Evolutionary conservation across 2,888 invertebrate genomes (phyloP).

Genomic region (Acleris literana): DNA sequence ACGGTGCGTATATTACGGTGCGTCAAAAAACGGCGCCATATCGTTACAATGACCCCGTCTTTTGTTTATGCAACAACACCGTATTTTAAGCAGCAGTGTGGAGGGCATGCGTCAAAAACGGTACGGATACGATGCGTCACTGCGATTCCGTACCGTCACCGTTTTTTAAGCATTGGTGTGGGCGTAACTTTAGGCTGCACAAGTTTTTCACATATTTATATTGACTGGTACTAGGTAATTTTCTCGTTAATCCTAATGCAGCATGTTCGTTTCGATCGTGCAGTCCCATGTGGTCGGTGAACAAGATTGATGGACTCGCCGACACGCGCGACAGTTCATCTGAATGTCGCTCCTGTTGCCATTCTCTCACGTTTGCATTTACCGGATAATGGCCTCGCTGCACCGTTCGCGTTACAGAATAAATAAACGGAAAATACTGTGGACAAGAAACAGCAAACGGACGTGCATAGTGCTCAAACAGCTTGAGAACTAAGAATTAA

Average conservation of each 20-base stretch:
- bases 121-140: too few relatives aligned
- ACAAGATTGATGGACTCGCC: constrained; percentile 53
- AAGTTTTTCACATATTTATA: neutral
- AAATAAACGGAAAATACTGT: constrained; percentile 35
- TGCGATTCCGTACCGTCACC: too few relatives aligned
- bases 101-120: too few relatives aligned
- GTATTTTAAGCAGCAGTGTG: too few relatives aligned
- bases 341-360: constrained; percentile 37
- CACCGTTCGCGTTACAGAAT: constrained; percentile 9
- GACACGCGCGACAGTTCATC: constrained; percentile 46
- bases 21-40: too few relatives aligned
- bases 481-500: neutral
- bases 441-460: neutral
- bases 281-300: constrained; percentile 44
- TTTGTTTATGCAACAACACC: too few relatives aligned
- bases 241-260: constrained; percentile 23
- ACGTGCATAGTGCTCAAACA: neutral
- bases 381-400: constrained; percentile 18
- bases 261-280: constrained; percentile 36
- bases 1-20: too few relatives aligned
- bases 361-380: constrained; percentile 32
- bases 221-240: constrained; percentile 15
- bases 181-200: too few relatives aligned
- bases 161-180: too few relatives aligned
- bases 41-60: too few relatives aligned